phyloP scores from a whole-genome alignment of 53 echinoderm and acorn worm species.

The Holothuria scabra region DNA sequence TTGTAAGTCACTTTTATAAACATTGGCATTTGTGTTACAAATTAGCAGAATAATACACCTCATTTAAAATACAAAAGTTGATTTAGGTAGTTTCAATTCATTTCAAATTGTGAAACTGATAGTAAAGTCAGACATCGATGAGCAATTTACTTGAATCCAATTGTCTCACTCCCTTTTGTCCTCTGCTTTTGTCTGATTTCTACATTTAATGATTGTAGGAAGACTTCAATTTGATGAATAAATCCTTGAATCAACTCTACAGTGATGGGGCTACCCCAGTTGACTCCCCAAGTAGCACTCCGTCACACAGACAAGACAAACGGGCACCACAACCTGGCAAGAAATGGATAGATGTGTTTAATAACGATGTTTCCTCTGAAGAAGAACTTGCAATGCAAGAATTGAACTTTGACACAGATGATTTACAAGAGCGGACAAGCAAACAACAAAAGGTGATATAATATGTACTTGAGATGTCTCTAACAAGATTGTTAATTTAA shows the following conservation, averaged over 20 bases:
- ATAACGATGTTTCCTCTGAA: slow-evolving; percentile 16
- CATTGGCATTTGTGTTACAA: no score
- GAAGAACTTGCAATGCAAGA: slow-evolving; percentile 48
- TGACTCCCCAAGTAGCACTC: slow-evolving; percentile 54
- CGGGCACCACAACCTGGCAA: neutral
- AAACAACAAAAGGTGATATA: slow-evolving; percentile 50
- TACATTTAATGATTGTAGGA: neutral
- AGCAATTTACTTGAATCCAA: no score
- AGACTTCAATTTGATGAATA: slow-evolving; percentile 89
- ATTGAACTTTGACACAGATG: slow-evolving; percentile 50
- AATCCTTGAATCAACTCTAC: slow-evolving; percentile 80
- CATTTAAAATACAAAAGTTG: no score
- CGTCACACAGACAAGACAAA: slow-evolving; percentile 35
- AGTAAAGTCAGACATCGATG: no score
- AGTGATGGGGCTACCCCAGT: slow-evolving; percentile 50
- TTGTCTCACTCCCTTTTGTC: no score
- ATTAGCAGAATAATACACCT: no score
- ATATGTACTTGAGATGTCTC: no score
- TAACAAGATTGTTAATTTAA: no score
- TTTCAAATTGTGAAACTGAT: no score
- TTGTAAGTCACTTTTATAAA: no score
- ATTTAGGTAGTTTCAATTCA: no score
- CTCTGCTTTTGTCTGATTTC: no score
- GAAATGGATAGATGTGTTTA: slow-evolving; percentile 1
- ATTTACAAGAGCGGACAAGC: slow-evolving; percentile 45